These are phyloP conservation scores for Seriola dumerili DNA, from an alignment of 2,113 vertebrate genomes.

Conservation along the genomic window DNA sequence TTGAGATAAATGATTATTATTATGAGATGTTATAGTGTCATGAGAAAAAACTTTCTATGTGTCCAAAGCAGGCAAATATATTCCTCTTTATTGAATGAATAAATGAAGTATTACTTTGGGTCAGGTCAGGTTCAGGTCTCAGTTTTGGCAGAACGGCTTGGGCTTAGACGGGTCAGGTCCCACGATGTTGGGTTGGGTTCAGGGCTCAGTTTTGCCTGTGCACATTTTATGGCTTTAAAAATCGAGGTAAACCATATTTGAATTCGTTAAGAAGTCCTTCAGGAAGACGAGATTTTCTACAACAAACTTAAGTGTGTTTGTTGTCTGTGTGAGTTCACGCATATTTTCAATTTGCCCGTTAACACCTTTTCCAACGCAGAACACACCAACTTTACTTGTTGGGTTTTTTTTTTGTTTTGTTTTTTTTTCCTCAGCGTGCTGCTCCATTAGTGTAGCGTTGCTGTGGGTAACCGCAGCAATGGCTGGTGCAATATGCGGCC, in stretches of 20 bases:
- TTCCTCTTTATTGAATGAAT: not conserved
- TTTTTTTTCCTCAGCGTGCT: slow-evolving; percentile 28
- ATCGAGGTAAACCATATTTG: not conserved
- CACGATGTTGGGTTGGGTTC: not conserved
- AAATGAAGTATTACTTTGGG: not conserved
- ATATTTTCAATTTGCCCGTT: slow-evolving; percentile 48
- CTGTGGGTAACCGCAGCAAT: slow-evolving; percentile 70
- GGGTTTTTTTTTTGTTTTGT: not conserved
- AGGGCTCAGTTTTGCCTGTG: not conserved
- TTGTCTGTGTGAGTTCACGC: not conserved
- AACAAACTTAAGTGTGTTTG: not conserved
- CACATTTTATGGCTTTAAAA: not conserved
- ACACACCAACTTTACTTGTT: slow-evolving; percentile 23
- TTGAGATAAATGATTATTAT: not conserved
- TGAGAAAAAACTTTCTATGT: slow-evolving; percentile 4
- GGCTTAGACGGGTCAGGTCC: not conserved
- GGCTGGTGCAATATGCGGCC: slow-evolving; percentile 66
- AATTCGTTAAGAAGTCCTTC: not conserved
- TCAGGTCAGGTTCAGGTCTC: slow-evolving; percentile 5
- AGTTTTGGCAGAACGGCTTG: not conserved
- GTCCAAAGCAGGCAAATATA: not conserved
- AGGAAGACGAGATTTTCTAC: not conserved
- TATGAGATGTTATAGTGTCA: not conserved
- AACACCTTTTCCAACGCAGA: slow-evolving; percentile 58
- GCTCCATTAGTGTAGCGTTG: slow-evolving; percentile 63